Percentiles rank a stretch among this genome's conserved stretches.
Conservation (phyloP, 2,888 invertebrate genomes). For the Meloe dianella region DNA sequence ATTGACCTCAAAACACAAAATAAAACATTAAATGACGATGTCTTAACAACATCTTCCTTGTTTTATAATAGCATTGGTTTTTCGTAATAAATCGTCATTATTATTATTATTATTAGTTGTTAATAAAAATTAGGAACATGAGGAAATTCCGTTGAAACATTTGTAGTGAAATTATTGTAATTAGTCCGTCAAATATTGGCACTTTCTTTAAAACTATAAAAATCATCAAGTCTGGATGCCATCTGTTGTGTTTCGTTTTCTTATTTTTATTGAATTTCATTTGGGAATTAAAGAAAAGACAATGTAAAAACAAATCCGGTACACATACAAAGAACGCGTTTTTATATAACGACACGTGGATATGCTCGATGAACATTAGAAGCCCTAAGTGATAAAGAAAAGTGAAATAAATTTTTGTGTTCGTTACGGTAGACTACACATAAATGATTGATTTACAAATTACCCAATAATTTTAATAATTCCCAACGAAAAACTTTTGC, state of each 20-base stretch:
- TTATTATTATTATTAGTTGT: too few species aligned
- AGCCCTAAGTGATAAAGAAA: conserved; percentile 13
- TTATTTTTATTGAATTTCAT: neutral
- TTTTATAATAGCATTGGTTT: neutral
- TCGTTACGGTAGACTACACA: conserved; percentile 44
- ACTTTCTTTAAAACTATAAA: neutral
- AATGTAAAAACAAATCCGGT: too few species aligned
- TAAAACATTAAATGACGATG: too few species aligned
- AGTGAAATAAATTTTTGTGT: conserved; percentile 18
- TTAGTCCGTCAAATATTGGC: neutral
- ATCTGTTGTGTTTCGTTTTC: neutral
- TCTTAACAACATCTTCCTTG: neutral
- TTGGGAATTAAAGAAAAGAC: too few species aligned
- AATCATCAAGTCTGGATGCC: neutral
- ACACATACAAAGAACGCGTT: too few species aligned
- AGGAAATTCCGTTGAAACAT: neutral
- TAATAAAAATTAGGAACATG: too few species aligned
- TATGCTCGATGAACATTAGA: conserved; percentile 30
- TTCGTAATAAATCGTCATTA: neutral
- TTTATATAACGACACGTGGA: conserved; percentile 23
- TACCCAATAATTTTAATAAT: too few species aligned
- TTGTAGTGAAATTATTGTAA: conserved; percentile 1
- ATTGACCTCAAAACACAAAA: conserved; percentile 1
- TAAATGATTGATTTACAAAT: conserved; percentile 39
- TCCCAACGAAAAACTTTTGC: neutral